Evolutionary conservation across 2,797 vertebrate species (phyloP), one percentile per base, ranked within the genome.

Genomic region (Graptemys geographica): DNA sequence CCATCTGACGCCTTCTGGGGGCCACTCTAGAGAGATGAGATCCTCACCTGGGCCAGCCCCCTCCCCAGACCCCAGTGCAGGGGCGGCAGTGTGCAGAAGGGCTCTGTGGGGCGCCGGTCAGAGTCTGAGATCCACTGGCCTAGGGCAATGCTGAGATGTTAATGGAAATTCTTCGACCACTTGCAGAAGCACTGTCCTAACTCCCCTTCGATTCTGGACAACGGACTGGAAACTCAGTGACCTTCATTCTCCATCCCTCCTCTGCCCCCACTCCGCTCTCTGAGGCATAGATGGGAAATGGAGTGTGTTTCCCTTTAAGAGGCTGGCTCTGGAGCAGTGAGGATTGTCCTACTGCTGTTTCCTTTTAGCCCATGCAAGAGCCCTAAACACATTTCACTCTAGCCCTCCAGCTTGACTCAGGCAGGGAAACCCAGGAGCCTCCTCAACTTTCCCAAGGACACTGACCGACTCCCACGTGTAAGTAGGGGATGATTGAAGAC

Each of bases 301-400:
- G 93, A 91, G 96, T 89, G 94, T 93, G 94, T 98, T 97, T 97
- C 96, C 97, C 98, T 98, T 98, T 98, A 98, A 98, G 98, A 96
- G 98, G 98, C 97, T 94, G 98, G 98, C 90, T 96, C 80, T 85
- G 93, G 92, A 92, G 92, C 76, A n/a, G 84, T 6, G 95, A 81
- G 95, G 94, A 79, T 95, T 79, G 94, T 88, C 72, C 31, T 31
- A 69, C 79, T 28, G 91, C 95, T 37, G 96, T 92, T 98, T 98
- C 97, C 97, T 97, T 95, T 97, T 90, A 88, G 96, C 93, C 88
- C 51, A 18, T 95, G 97, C 57, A 53, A 90, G 93, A 97, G 94
- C 91, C 97, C 95, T 91, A 96, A 96, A 97, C 96, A 95, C 92
- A 97, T 92, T 96, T 92, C 96, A 96, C 96, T 92, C 93, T 95